Evolutionary conservation across 2,888 invertebrate species (phyloP).

Genomic region (Idaea dimidiata): DNA sequence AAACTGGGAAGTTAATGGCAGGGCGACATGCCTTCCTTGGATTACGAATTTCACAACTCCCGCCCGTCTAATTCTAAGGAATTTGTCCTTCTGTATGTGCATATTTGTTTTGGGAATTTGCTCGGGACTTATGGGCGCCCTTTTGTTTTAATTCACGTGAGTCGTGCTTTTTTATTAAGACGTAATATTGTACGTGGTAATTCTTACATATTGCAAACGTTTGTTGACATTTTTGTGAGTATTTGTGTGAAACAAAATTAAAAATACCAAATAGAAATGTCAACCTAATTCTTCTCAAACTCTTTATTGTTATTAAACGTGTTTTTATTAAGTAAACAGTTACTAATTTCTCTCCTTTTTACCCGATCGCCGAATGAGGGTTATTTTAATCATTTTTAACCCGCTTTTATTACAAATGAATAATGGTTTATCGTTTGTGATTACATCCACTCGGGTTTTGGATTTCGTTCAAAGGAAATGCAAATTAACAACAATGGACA

Average conservation of each 20-base stretch:
- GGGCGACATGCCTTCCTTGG: slow-evolving; percentile 52
- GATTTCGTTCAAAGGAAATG: neutral
- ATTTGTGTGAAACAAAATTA: neutral
- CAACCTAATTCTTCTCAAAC: neutral
- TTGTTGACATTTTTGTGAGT: slow-evolving; percentile 7
- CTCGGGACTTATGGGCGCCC: slow-evolving; percentile 19
- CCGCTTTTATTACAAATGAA: too few relatives aligned
- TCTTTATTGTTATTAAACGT: neutral
- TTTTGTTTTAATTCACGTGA: slow-evolving; percentile 24
- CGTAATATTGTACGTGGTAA: slow-evolving; percentile 3
- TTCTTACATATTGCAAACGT: neutral
- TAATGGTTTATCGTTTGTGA: neutral
- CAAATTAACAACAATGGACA: neutral
- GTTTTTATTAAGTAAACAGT: neutral
- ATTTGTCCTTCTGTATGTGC: slow-evolving; percentile 52
- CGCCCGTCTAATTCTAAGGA: slow-evolving; percentile 47
- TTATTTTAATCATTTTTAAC: too few relatives aligned
- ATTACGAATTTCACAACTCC: slow-evolving; percentile 53
- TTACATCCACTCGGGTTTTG: neutral
- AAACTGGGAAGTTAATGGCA: slow-evolving; percentile 62
- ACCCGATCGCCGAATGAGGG: too few relatives aligned
- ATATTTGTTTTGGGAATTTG: slow-evolving; percentile 26
- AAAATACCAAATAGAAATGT: neutral
- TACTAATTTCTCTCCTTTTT: neutral
- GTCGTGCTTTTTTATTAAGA: slow-evolving; percentile 17